Percentiles rank a stretch among this genome's conserved stretches.
phyloP scores from a whole-genome alignment of 2,888 invertebrate species.

The Gerosis bhagava region DNA sequence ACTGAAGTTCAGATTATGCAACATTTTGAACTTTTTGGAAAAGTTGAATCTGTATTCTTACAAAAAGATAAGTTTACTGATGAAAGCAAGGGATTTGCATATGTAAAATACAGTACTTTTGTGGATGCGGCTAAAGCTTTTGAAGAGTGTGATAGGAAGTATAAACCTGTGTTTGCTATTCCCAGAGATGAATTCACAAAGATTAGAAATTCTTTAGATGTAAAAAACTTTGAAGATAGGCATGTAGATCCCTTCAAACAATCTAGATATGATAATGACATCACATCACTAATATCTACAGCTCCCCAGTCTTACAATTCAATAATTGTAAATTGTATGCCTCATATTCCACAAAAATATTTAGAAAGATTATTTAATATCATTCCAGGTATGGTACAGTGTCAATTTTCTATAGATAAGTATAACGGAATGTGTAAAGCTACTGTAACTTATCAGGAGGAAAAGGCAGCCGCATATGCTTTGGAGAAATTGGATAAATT shows the following conservation, averaged over 20 bases:
- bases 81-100: constrained; percentile 94
- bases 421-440: constrained; percentile 73
- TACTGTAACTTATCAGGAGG: constrained; percentile 58
- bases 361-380: constrained; percentile 93
- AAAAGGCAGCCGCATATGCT: constrained; percentile 81
- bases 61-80: constrained; percentile 91
- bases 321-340: constrained; percentile 88
- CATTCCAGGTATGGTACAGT: constrained; percentile 84
- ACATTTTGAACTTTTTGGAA: constrained; percentile 94
- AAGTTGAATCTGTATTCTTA: constrained; percentile 89
- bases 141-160: constrained; percentile 93
- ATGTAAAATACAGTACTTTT: constrained; percentile 91
- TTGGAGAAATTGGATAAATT: constrained; percentile 94
- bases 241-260: constrained; percentile 35
- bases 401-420: constrained; percentile 68
- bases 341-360: constrained; percentile 88
- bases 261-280: constrained; percentile 39
- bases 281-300: constrained; percentile 30
- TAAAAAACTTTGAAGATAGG: constrained; percentile 39
- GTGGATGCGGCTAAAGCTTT: constrained; percentile 93
- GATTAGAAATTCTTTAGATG: constrained; percentile 53
- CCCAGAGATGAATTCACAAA: constrained; percentile 84
- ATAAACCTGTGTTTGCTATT: constrained; percentile 95
- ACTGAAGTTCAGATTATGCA: constrained; percentile 89
- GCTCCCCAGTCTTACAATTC: constrained; percentile 80